phyloP scores from a whole-genome alignment of 2,888 invertebrate species.

The Timema cristinae region DNA sequence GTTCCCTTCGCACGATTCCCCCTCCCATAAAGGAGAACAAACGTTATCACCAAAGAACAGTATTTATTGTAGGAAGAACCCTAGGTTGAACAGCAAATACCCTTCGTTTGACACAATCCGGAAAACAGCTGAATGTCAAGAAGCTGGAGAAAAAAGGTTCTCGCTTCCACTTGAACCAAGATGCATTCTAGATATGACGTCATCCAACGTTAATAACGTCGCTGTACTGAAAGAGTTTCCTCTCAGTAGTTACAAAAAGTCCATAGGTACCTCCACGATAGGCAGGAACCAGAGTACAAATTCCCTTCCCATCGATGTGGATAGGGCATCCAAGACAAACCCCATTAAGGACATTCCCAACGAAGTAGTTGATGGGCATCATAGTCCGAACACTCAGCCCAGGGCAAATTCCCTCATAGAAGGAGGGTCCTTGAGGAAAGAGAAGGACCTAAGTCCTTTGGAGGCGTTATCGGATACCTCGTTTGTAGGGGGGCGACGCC shows the following conservation, averaged over 20 bases:
- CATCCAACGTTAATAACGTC: background rate
- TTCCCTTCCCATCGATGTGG: slow-evolving; percentile 1
- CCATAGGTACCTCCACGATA: background rate
- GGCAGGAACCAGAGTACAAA: background rate
- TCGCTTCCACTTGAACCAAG: background rate
- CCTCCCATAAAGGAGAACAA: slow-evolving; percentile 18
- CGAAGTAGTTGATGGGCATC: background rate
- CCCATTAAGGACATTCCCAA: no score
- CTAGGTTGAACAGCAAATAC: background rate
- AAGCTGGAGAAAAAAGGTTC: background rate
- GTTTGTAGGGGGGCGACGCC: no score
- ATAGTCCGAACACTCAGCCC: background rate
- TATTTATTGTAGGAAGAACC: background rate
- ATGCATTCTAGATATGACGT: background rate
- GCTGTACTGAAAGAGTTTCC: background rate
- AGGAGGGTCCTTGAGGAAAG: background rate
- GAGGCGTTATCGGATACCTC: background rate
- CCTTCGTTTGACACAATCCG: background rate
- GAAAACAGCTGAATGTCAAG: background rate
- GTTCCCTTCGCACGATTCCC: background rate
- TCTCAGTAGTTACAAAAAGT: background rate
- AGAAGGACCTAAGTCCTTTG: no score
- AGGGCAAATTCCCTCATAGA: no score
- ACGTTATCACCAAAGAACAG: slow-evolving; percentile 22
- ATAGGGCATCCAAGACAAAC: background rate